Evolutionary conservation across 2,113 vertebrate species (phyloP).

Genomic region (Mungos mungo): DNA sequence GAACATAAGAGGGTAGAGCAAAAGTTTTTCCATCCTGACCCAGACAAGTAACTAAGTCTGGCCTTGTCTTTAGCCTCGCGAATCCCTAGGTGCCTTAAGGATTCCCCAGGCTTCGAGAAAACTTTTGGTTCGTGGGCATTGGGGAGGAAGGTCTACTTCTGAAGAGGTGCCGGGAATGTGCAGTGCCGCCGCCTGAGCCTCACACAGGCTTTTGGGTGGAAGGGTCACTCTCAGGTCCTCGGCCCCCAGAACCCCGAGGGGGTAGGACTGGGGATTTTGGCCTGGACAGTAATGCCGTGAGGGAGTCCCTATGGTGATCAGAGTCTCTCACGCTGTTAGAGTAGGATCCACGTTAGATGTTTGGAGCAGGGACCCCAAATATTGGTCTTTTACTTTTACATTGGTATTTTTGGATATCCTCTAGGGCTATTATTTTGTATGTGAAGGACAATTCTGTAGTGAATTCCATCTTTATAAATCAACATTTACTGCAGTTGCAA

Average conservation of each 20-base stretch:
- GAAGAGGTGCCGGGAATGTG: background rate
- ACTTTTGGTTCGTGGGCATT: background rate
- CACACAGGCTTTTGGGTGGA: background rate
- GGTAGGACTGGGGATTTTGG: background rate
- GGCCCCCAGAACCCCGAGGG: background rate
- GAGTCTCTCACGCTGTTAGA: background rate
- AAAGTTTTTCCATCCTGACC: background rate
- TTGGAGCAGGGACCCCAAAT: background rate
- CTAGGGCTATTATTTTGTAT: background rate
- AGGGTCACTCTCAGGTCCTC: background rate
- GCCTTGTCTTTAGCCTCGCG: background rate
- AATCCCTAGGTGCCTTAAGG: background rate
- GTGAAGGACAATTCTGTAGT: background rate
- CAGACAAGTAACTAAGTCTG: background rate
- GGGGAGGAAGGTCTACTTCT: background rate
- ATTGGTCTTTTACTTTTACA: background rate
- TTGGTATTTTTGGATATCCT: background rate
- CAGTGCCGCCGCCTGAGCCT: rapidly evolving
- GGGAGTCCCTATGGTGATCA: background rate
- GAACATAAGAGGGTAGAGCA: background rate
- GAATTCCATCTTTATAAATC: background rate
- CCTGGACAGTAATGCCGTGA: background rate
- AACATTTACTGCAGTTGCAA: background rate
- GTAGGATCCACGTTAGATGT: background rate
- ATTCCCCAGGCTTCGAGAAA: background rate